Evolutionary conservation across 2,888 invertebrate genomes (phyloP).

Genomic region (Brachypterus glaber): DNA sequence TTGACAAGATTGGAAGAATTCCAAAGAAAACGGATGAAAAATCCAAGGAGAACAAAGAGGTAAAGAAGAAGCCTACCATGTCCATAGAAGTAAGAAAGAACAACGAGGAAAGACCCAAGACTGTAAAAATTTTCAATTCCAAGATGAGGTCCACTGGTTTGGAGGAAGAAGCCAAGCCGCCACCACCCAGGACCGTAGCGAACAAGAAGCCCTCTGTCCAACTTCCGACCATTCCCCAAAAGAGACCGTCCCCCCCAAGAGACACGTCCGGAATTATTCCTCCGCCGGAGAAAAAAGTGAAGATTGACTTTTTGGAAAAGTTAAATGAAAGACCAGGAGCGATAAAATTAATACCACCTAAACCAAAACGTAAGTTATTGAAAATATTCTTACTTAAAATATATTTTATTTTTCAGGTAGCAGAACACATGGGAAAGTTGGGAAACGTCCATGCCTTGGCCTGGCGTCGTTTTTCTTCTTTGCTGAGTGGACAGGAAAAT

Average conservation of each 20-base stretch:
- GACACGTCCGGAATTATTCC: conserved; percentile 30
- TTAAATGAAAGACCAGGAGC: conserved; percentile 64
- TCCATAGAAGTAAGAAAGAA: conserved; percentile 72
- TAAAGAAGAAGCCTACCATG: conserved; percentile 62
- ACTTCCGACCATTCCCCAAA: conserved; percentile 32
- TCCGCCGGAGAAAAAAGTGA: conserved; percentile 70
- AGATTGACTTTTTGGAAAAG: conserved; percentile 43
- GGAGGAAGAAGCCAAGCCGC: conserved; percentile 80
- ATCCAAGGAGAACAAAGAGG: conserved; percentile 28
- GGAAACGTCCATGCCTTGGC: conserved; percentile 19
- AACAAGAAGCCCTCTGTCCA: conserved; percentile 51
- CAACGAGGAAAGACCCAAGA: conserved; percentile 68
- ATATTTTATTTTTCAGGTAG: conserved; percentile 30
- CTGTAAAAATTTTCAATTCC: conserved; percentile 84
- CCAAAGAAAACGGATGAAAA: conserved; percentile 57
- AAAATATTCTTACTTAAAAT: conserved; percentile 20
- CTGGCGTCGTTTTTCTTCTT: conserved; percentile 24
- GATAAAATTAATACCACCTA: conserved; percentile 79
- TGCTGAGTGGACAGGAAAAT: conserved; percentile 22
- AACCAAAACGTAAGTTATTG: conserved; percentile 82
- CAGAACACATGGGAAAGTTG: conserved; percentile 22
- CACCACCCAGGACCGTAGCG: conserved; percentile 62
- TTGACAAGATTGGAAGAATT: conserved; percentile 69
- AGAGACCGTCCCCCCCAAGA: conserved; percentile 38
- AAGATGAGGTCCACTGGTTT: conserved; percentile 87